Percentiles rank a stretch among this genome's conserved stretches.
Evolutionary conservation across 2,797 vertebrate genomes (phyloP).

Genomic region (Galagoides demidoff): DNA sequence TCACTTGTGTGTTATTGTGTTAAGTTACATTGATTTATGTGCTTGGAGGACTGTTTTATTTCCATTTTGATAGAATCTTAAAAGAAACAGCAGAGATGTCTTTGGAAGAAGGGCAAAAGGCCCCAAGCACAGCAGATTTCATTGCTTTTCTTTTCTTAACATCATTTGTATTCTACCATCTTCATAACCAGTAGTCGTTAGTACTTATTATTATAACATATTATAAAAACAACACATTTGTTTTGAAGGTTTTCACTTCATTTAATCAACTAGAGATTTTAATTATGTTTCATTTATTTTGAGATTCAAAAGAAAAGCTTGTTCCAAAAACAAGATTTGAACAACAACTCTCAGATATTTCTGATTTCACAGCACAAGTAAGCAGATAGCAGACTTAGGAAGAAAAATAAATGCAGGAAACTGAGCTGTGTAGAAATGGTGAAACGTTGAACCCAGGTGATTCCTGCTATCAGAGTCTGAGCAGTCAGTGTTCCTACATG

Average conservation of each 20-base stretch:
- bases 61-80: slow-evolving; percentile 14
- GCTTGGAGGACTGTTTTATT: slow-evolving; percentile 16
- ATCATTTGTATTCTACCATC: slow-evolving; percentile 17
- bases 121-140: not conserved
- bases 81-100: slow-evolving; percentile 24
- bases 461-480: not conserved
- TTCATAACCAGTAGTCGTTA: not conserved
- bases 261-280: slow-evolving; percentile 37
- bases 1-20: not conserved
- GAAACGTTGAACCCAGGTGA: not conserved
- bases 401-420: not conserved
- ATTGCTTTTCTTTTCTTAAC: not conserved
- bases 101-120: not conserved
- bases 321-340: slow-evolving; percentile 18
- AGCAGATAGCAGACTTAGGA: not conserved
- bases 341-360: slow-evolving; percentile 11
- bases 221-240: not conserved
- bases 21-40: slow-evolving; percentile 15
- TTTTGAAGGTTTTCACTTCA: slow-evolving; percentile 37
- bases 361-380: not conserved
- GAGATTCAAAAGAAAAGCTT: not conserved
- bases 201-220: slow-evolving; percentile 6
- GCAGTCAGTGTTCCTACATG: not conserved
- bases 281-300: slow-evolving; percentile 54
- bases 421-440: not conserved